Conservation (phyloP, 2,888 invertebrate genomes). For the Deilephila porcellus region DNA sequence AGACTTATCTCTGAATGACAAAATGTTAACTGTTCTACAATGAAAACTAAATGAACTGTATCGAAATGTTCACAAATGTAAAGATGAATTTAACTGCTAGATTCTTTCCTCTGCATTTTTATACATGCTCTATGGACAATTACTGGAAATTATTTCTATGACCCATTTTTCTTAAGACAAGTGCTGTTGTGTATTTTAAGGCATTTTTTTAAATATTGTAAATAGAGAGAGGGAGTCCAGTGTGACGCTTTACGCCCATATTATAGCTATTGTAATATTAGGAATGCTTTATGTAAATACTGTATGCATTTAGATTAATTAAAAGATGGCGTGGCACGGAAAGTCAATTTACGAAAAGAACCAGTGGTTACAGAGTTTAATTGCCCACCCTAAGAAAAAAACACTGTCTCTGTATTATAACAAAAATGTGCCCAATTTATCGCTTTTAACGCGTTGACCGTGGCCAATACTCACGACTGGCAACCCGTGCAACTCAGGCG, state of each 20-base stretch:
- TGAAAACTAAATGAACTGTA: background rate
- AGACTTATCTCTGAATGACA: too few species aligned
- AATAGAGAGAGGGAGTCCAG: background rate
- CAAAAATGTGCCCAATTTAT: too few species aligned
- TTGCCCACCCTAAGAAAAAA: too few species aligned
- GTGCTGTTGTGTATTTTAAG: background rate
- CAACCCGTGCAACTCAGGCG: too few species aligned
- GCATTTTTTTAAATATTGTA: constrained; percentile 15
- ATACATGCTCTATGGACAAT: background rate
- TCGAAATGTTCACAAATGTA: background rate
- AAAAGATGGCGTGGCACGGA: constrained; percentile 1
- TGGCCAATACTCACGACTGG: too few species aligned
- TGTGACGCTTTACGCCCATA: constrained; percentile 34
- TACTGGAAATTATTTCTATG: background rate
- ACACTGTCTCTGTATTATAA: too few species aligned
- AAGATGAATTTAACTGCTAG: background rate
- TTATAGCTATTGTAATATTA: constrained; percentile 37
- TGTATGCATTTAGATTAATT: constrained; percentile 2
- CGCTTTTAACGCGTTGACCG: too few species aligned
- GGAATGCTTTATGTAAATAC: constrained; percentile 20
- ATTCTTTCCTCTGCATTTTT: background rate
- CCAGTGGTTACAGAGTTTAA: too few species aligned
- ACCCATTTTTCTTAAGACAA: background rate
- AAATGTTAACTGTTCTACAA: too few species aligned
- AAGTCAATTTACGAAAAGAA: too few species aligned